phyloP scores from a whole-genome alignment of 2,797 vertebrate genomes.

The Sarcophilus harrisii region DNA sequence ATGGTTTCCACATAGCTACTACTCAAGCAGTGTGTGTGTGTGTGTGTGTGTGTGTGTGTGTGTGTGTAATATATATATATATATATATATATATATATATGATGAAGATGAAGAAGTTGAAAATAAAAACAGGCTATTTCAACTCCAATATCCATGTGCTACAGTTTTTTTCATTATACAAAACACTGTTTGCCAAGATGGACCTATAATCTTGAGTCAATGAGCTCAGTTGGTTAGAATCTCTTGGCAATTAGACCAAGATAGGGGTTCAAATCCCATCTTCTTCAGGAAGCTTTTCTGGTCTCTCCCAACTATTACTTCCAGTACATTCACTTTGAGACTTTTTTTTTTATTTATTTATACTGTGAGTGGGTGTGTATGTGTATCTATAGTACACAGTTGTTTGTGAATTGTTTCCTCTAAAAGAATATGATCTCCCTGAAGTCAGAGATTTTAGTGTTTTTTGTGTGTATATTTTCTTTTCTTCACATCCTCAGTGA shows the following conservation, averaged over 20 bases:
- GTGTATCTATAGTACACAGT: too few relatives aligned
- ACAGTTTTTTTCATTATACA: background rate
- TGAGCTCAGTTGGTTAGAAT: background rate
- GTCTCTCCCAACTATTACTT: background rate
- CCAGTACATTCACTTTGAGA: background rate
- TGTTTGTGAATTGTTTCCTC: background rate
- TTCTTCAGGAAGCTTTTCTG: background rate
- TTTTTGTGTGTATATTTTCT: background rate
- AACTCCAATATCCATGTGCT: background rate
- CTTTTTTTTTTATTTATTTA: background rate
- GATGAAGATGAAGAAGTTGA: background rate
- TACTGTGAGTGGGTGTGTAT: too few relatives aligned
- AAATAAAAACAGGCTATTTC: background rate
- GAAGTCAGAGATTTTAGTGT: background rate
- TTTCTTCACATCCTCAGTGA: background rate
- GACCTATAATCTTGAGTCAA: background rate
- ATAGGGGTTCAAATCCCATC: background rate
- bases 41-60: background rate
- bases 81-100: too few relatives aligned
- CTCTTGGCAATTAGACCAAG: background rate
- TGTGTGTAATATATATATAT: too few relatives aligned
- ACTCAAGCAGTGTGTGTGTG: background rate
- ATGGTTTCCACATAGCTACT: background rate
- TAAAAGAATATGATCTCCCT: background rate
- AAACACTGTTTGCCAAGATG: background rate